Percentiles rank a stretch among this genome's conserved stretches.
Evolutionary conservation across 1,140 invertebrate genomes (phyloP).

Genomic region (Aphidius ervi): DNA sequence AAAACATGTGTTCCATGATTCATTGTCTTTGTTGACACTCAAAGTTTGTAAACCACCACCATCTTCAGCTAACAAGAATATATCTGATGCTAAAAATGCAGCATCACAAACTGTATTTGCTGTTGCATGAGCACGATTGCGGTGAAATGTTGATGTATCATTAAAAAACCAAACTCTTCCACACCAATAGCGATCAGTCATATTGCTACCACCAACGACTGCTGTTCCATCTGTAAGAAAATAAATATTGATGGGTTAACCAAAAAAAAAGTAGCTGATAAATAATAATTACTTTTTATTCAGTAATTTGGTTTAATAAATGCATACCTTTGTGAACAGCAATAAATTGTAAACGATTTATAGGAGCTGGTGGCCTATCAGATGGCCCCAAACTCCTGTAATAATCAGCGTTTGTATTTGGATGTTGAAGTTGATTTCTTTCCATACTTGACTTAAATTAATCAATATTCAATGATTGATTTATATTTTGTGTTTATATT

Average conservation of each 20-base stretch:
- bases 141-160: slow-evolving; percentile 28
- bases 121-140: slow-evolving; percentile 25
- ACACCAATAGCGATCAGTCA: slow-evolving; percentile 44
- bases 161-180: slow-evolving; percentile 43
- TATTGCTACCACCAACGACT: slow-evolving; percentile 43
- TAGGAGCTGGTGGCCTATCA: slow-evolving; percentile 26
- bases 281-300: too few species aligned
- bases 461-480: too few species aligned
- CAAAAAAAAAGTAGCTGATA: too few species aligned
- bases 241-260: not conserved
- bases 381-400: slow-evolving; percentile 37
- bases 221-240: slow-evolving; percentile 39
- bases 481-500: too few species aligned
- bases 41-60: slow-evolving; percentile 40
- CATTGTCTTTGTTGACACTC: slow-evolving; percentile 25
- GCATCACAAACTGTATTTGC: slow-evolving; percentile 38
- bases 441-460: too few species aligned
- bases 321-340: slow-evolving; percentile 38
- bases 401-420: slow-evolving; percentile 37
- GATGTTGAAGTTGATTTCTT: slow-evolving; percentile 3
- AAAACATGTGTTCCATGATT: slow-evolving; percentile 25
- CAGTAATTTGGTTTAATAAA: too few species aligned
- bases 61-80: slow-evolving; percentile 43
- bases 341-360: slow-evolving; percentile 41
- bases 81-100: slow-evolving; percentile 31